Evolutionary conservation across 1,140 invertebrate genomes (phyloP), one percentile per base, ranked within the genome.

Genomic region (Drepana arcuata): DNA sequence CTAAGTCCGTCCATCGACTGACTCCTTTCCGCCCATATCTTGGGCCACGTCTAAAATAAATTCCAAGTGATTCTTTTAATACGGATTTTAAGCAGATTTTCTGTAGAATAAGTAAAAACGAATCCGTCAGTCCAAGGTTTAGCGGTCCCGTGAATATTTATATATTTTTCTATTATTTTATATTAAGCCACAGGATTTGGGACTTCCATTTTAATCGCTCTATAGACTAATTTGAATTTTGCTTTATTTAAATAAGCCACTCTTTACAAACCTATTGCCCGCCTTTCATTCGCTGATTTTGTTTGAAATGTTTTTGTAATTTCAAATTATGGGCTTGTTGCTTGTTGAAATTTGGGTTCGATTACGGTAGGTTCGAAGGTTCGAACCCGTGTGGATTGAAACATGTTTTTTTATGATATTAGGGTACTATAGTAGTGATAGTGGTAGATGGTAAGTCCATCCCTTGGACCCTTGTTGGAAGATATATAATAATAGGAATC

Each of bases 31-130:
- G 31, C 35, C 32, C 11, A 9, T 21, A 16, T 12, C 42, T 46
- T 38, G 18, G 16, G 16, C 36, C 36, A 14, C 24, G 7, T 7
- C 41, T 48, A 46, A 78, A 79, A 81, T 78, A 81, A 81, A 81
- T 77, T 79, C 72, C 59, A 59, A 79, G 72, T 77, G 74, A 81
- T 81, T 79, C 77, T 79, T 81, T 81, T 73, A 81, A 81, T 81
- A 71, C 68, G 66, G 73, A 79, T 81, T 81, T 81, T 77, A 81
- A 79, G 72, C 73, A 79, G 78, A 79, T 79, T 78, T 79, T 73
- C 69, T 74, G 73, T 71, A 62, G 74, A 77, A 75, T 78, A 78
- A 81, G 72, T 77, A 77, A 77, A 81, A 77, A 78, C 73, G 77
- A 70, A 78, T 77, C 68, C 73, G 77, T 81, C 73, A 77, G 61